Evolutionary conservation across 2,888 invertebrate species (phyloP).

Genomic region (Limnephilus marmoratus): DNA sequence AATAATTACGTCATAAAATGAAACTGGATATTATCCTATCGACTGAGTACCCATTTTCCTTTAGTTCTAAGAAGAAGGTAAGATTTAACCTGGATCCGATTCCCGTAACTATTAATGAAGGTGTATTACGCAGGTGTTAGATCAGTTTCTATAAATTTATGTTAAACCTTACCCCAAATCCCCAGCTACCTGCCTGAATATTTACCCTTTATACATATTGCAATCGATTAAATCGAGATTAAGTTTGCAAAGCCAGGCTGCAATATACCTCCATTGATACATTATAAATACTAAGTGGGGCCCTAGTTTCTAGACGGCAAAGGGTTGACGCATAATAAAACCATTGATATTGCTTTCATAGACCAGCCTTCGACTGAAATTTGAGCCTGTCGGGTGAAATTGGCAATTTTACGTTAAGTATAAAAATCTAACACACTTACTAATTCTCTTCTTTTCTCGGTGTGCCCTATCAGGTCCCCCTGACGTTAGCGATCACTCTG

Average conservation of each 20-base stretch:
- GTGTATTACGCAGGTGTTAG: background rate
- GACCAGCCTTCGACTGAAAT: background rate
- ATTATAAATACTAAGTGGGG: background rate
- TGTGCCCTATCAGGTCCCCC: no score
- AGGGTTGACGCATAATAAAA: background rate
- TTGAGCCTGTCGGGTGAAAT: background rate
- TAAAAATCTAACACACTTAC: background rate
- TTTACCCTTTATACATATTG: slow-evolving; percentile 2
- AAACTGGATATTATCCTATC: background rate
- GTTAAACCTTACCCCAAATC: slow-evolving; percentile 10
- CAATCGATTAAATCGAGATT: slow-evolving; percentile 27
- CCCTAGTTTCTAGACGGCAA: background rate
- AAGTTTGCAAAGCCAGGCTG: slow-evolving; percentile 25
- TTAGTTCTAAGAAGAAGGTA: background rate
- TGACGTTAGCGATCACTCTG: no score
- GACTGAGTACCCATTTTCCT: background rate
- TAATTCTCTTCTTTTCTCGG: no score
- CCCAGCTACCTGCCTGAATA: background rate
- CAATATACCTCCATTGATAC: slow-evolving; percentile 9
- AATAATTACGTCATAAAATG: background rate
- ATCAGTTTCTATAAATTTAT: slow-evolving; percentile 6
- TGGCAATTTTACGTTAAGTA: background rate
- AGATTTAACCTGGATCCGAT: background rate
- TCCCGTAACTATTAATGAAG: background rate
- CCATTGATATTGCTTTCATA: background rate